A percentile compares a stretch with the other conserved stretches of the same genome.
phyloP scores from a whole-genome alignment of 2,888 invertebrate genomes.

The Mesorhabditis sp. region DNA sequence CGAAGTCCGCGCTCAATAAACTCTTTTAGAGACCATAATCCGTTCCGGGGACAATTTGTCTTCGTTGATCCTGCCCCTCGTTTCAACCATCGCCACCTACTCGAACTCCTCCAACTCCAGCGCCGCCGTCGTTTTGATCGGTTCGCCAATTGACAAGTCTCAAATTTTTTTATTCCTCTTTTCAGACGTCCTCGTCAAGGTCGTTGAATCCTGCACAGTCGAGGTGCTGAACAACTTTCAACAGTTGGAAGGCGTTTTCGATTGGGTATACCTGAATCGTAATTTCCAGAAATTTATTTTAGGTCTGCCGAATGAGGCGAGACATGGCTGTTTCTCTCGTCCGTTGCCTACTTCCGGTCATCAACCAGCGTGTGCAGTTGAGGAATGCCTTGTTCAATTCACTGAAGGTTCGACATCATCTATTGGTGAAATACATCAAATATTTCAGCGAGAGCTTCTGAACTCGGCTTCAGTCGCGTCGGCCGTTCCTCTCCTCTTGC shows the following conservation, averaged over 20 bases:
- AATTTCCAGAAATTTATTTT: neutral
- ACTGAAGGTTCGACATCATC: conserved; percentile 23
- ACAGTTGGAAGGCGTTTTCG: neutral
- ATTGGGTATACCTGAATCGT: neutral
- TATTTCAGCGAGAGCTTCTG: neutral
- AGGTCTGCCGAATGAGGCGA: conserved; percentile 13
- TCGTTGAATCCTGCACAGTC: neutral
- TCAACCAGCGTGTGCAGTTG: conserved; percentile 38
- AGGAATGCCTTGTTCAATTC: conserved; percentile 29
- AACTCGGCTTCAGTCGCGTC: conserved; percentile 4
- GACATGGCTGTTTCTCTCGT: conserved; percentile 42
- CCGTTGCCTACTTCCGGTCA: conserved; percentile 40
- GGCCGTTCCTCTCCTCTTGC: conserved; percentile 1
- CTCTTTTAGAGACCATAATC: neutral
- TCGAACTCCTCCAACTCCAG: neutral
- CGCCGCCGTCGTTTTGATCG: neutral
- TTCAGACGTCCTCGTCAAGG: conserved; percentile 6
- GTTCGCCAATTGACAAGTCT: neutral
- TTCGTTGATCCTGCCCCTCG: neutral
- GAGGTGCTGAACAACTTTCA: neutral
- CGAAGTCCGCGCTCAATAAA: neutral
- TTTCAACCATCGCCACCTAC: conserved; percentile 1
- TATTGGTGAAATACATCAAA: neutral
- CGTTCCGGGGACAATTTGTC: conserved; percentile 1
- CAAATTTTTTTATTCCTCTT: neutral